Evolutionary conservation across 1,140 invertebrate genomes (phyloP).

Genomic region (Drosophila sulfurigaster): DNA sequence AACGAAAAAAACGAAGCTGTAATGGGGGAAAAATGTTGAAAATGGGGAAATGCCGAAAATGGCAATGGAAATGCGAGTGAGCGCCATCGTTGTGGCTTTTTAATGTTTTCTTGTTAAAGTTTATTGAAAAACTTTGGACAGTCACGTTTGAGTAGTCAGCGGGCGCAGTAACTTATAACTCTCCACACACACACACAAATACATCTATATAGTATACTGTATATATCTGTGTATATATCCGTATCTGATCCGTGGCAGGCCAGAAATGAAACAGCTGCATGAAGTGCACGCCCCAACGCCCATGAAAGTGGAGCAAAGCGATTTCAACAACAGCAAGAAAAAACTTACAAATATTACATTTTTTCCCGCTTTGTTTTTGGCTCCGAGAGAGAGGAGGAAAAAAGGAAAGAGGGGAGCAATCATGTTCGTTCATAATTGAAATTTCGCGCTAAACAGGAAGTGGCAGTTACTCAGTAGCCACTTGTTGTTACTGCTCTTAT

Average conservation of each 20-base stretch:
- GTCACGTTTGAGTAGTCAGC: constrained; percentile 82
- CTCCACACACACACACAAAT: constrained; percentile 38
- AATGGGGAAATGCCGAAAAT: constrained; percentile 5
- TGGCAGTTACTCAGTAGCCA: constrained; percentile 60
- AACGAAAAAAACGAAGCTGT: neutral
- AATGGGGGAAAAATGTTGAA: neutral
- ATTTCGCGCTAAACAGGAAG: constrained; percentile 81
- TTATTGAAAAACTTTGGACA: constrained; percentile 83
- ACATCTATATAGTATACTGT: neutral
- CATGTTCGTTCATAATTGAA: constrained; percentile 78
- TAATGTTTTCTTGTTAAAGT: constrained; percentile 84
- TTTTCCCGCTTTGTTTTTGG: constrained; percentile 42
- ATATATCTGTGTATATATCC: constrained; percentile 24
- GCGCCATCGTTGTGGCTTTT: constrained; percentile 76
- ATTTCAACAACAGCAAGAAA: constrained; percentile 43
- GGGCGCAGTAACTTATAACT: constrained; percentile 69
- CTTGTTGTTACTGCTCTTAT: constrained; percentile 55
- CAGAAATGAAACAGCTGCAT: constrained; percentile 74
- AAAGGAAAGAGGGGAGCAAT: neutral
- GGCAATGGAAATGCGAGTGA: constrained; percentile 74
- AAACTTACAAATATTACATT: constrained; percentile 71
- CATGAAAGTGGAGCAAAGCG: constrained; percentile 75
- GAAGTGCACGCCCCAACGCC: constrained; percentile 70
- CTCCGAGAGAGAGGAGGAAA: neutral
- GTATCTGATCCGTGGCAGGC: constrained; percentile 35